A percentile compares a stretch with the other conserved stretches of the same genome.
Evolutionary conservation across 2,888 invertebrate species (phyloP).

Genomic region (Sinodicranocentrus sp.): DNA sequence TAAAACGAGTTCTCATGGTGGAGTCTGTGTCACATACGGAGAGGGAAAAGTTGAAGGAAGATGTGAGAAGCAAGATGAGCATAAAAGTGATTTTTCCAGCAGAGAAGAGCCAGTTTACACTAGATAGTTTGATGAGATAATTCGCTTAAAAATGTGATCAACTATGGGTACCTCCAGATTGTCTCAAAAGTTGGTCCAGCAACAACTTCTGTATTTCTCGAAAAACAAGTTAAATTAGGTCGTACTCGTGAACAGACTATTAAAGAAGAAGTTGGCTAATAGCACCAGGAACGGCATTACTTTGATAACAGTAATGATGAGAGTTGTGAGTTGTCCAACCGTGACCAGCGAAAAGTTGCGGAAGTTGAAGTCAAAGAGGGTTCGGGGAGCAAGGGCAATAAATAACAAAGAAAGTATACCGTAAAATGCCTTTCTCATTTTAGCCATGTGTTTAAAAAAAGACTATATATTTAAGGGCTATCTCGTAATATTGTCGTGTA

Average conservation of each 20-base stretch:
- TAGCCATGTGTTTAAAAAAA: not conserved
- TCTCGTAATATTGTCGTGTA: too few species aligned
- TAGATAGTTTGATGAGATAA: not conserved
- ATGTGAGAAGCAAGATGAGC: not conserved
- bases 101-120: not conserved
- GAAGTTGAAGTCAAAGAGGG: too few species aligned
- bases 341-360: too few species aligned
- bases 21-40: not conserved
- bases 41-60: not conserved
- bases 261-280: not conserved
- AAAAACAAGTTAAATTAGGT: not conserved
- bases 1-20: not conserved
- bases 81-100: not conserved
- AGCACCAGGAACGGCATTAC: not conserved
- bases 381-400: too few species aligned
- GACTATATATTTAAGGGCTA: too few species aligned
- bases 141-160: not conserved
- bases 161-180: conserved; percentile 7
- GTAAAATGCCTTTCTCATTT: not conserved
- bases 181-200: not conserved
- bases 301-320: not conserved
- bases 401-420: not conserved
- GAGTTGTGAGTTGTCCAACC: too few species aligned
- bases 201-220: not conserved
- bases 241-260: not conserved